Evolutionary conservation across 2,888 invertebrate species (phyloP).

Genomic region (Aphidoletes aphidimyza): DNA sequence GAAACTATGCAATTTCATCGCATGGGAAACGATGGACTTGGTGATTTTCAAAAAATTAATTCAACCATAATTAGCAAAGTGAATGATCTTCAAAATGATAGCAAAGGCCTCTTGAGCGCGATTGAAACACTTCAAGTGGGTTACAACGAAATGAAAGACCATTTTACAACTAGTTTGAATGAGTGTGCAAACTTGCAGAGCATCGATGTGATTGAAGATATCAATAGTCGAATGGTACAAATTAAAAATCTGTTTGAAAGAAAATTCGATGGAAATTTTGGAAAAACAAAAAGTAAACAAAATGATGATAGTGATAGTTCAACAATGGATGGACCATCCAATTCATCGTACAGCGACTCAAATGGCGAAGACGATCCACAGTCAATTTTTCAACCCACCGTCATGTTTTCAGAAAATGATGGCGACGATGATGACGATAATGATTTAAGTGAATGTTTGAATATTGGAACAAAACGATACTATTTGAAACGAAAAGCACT

Average conservation of each 20-base stretch:
- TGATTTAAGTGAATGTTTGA: too few relatives aligned
- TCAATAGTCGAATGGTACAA: too few relatives aligned
- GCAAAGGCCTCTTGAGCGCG: slow-evolving; percentile 49
- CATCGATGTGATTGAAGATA: not conserved
- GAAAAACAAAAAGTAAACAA: too few relatives aligned
- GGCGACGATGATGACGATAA: not conserved
- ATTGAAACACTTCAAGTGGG: slow-evolving; percentile 57
- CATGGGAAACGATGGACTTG: not conserved
- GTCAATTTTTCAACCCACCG: too few relatives aligned
- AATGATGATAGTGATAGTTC: not conserved
- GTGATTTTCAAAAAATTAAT: slow-evolving; percentile 48
- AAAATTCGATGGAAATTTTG: not conserved
- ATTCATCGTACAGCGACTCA: slow-evolving; percentile 2
- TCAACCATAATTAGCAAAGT: not conserved
- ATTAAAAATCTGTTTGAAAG: not conserved
- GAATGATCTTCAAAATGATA: not conserved
- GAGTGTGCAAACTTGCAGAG: not conserved
- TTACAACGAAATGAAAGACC: slow-evolving; percentile 58
- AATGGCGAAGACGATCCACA: not conserved
- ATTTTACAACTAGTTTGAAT: not conserved
- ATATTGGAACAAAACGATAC: slow-evolving; percentile 19
- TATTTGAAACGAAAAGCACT: slow-evolving; percentile 16
- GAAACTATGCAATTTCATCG: not conserved
- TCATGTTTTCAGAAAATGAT: not conserved
- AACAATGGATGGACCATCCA: not conserved